Evolutionary conservation across 2,113 vertebrate genomes (phyloP).

Genomic region (Pycnonotus jocosus): DNA sequence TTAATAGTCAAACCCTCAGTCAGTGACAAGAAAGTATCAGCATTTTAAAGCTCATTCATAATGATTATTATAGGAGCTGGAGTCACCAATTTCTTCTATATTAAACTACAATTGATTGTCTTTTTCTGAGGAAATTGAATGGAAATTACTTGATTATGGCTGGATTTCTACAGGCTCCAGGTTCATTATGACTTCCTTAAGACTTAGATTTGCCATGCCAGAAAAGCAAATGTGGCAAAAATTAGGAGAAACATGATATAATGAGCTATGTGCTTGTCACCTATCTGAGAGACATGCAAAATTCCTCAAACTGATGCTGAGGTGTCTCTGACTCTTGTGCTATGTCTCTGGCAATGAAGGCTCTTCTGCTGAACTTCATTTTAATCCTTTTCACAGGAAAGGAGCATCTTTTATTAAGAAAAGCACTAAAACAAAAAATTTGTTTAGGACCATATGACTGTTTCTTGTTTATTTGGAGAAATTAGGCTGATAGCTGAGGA

Average conservation of each 20-base stretch:
- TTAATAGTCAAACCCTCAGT: neutral
- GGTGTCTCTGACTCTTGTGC: neutral
- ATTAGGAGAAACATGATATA: neutral
- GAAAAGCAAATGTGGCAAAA: neutral
- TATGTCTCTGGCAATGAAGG: neutral
- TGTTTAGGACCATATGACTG: neutral
- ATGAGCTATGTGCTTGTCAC: neutral
- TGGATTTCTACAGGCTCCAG: neutral
- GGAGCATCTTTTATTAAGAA: neutral
- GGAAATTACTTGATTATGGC: neutral
- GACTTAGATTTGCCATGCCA: neutral
- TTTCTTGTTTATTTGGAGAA: neutral
- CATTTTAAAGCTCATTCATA: neutral
- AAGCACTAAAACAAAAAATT: neutral
- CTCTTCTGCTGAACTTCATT: neutral
- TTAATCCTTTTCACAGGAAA: neutral
- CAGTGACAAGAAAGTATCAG: neutral
- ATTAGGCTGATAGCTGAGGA: accelerated
- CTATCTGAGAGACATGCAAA: neutral
- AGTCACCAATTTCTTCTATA: neutral
- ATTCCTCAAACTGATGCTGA: neutral
- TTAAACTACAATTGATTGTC: neutral
- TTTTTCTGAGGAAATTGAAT: neutral
- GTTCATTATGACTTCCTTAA: neutral
- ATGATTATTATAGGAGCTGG: neutral